phyloP scores from a whole-genome alignment of 2,113 vertebrate genomes.

The Maylandia zebra region DNA sequence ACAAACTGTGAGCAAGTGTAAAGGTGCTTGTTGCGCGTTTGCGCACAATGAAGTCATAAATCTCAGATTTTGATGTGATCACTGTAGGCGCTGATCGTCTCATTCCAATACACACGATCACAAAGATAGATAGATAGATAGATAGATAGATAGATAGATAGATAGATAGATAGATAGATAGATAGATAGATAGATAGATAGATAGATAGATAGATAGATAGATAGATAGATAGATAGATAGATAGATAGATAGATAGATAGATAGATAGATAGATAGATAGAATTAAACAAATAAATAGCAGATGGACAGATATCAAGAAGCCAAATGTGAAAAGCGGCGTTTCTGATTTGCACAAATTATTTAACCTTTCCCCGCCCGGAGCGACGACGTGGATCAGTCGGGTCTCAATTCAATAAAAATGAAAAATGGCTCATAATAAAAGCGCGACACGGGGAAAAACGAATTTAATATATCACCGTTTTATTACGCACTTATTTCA shows the following conservation, averaged over 20 bases:
- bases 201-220: constrained; percentile 30
- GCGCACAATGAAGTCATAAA: constrained; percentile 17
- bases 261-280: constrained; percentile 30
- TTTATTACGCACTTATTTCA: constrained; percentile 83
- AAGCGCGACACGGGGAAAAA: constrained; percentile 72
- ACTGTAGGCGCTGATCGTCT: background rate
- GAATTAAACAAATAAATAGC: constrained; percentile 7
- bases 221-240: constrained; percentile 31
- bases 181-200: background rate
- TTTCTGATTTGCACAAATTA: constrained; percentile 71
- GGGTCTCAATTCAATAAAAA: constrained; percentile 77
- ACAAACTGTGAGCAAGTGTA: background rate
- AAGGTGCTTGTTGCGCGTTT: background rate
- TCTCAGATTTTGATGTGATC: constrained; percentile 3
- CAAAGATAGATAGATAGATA: constrained; percentile 23
- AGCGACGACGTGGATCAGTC: constrained; percentile 55
- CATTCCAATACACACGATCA: background rate
- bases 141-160: constrained; percentile 20
- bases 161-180: constrained; percentile 17
- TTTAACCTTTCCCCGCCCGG: constrained; percentile 68
- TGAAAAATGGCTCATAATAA: constrained; percentile 78
- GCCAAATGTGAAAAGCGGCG: background rate
- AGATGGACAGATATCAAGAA: background rate
- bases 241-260: constrained; percentile 26
- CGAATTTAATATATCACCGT: constrained; percentile 80